Base-by-base conservation (phyloP, 2,113 vertebrate species). In the Eurystomus gularis region DNA sequence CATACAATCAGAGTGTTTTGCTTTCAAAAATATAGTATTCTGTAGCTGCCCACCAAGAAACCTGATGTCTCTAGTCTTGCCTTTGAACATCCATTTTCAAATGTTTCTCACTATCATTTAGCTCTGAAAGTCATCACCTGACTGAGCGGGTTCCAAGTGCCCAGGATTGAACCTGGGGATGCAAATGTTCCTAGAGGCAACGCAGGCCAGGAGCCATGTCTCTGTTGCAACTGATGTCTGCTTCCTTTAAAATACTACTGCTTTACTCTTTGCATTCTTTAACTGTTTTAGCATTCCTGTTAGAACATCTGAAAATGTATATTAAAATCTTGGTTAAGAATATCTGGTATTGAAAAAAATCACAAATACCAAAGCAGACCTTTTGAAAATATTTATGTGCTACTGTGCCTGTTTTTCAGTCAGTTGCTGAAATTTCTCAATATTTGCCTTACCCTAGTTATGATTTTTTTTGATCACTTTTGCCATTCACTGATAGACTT, bases 131-230 rank as follows among this genome's bases (percentile, higher is more conserved):
- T 55, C 28, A 12, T 29, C 70, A 48, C 33, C 21, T 75, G 49
- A 6, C 24, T 76, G 70, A 71, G 57, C 13, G 26, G 0, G 1
- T 58, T 79, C 35, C 0, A 3, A 14, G 64, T 57, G 33, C 13
- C 24, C 4, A 6, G 46, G 44, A 33, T n/a, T 1, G 2, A 75
- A 48, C 6, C 24, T 39, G 8, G 12, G 17, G 16, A 7, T 9
- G 15, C 64, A 66, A 14, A 26, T 48, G 17, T 37, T 70, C 29
- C 48, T 51, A 20, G 17, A 37, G 52, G 28, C 54, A 69, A 0
- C 0, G 1, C 17, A 20, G 48, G 28, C 49, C 44, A 60, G 60
- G 51, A 83, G 42, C 55, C 19, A 70, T 4, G 0, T 31, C 24
- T 86, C 42, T 60, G 2, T 21, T 62, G 16, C 31, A 75, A 29